Evolutionary conservation across 2,888 invertebrate genomes (phyloP), one percentile per base, ranked within the genome.

Genomic region (Rhingia rostrata): DNA sequence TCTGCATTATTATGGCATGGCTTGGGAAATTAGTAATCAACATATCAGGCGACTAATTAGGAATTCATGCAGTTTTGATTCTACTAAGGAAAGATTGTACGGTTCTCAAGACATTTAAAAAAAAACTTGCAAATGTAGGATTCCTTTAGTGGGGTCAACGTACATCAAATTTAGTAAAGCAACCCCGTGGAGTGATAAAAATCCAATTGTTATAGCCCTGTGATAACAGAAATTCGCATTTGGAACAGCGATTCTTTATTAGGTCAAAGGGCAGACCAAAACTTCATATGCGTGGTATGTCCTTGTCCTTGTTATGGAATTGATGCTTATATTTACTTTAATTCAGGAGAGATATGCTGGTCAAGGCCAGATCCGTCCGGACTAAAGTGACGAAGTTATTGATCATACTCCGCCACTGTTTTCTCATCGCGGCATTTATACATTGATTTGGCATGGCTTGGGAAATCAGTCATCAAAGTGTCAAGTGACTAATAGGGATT

Each of bases 1-100:
- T 10, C 43, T 43, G 22, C 6, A 14, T 82, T 63, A 0, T 4
- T 78, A 30, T 82, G 0, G 72, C 82, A 82, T 56, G 75, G 35
- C 77, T 77, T 82, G 82, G 66, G 66, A 77, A 77, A 82, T 61
- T 35, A 32, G 43, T 54, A 77, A 77, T 72, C 30, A 64, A 32
- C 30, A 7, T 14, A 35, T 7, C 43, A 47, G 41, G 66, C 53
- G 72, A 77, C 22, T 66, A 35, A 77, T 72, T 67, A 69, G 67
- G 64, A 66, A 49, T 58, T 43, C 77, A 78, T 82, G 77, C 79
- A 3, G 9, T 4, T 10, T 12, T 45, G 12, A 12, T 70, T 12
- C 0, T 5, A 4, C 22, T 22, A 22, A 22, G 22, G 22, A 2
- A 22, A 22, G 80, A 30, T 47, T 37, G 43, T 4, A 9, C 35